Evolutionary conservation across 35 echinoderm and acorn worm species (phyloP), one percentile per base, ranked within the genome.

Genomic region (Holothuria glaberrima): DNA sequence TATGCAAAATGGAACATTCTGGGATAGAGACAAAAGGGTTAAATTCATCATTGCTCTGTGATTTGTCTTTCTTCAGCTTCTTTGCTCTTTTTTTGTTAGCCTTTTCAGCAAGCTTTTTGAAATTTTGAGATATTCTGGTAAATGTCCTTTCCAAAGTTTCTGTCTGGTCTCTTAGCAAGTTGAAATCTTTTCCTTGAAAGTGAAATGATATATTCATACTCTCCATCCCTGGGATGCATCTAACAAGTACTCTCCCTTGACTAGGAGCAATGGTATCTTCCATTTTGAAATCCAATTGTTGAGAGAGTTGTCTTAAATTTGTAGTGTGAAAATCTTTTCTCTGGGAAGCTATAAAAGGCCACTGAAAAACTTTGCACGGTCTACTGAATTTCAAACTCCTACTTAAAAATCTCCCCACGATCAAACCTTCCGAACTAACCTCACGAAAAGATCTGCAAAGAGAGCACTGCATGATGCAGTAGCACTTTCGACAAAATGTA

Each of bases 111-210:
- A 90, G 68, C 54, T 96, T 93, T 56, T 85, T 89, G 26, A 96
- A 34, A 59, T 86, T 92, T 32, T 88, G 71, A 60, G 88, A 76
- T 7, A 96, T 90, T 59, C 94, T 77, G 1, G 76, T 33, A n/a
- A 96, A 80, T 4, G 94, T 75, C 68, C 84, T 93, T 57, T 88
- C 94, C 6, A 92, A 44, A 58, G 72, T 65, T 80, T 96, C 94
- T 19, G 73, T 82, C 68, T 93, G 58, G 18, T 58, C 58, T 25
- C 94, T 88, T 36, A 80, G 60, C 32, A 96, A 60, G 70, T 88
- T 96, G 52, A 58, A 93, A 29, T 96, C 87, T 90, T 93, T 96
- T 38, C 92, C 87, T 71, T 88, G 30, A 57, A 93, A 96, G 26
- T 64, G 27, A 82, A 92, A 93, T 19, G 94, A 96, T 28, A 96